Evolutionary conservation across 2,888 invertebrate species (phyloP), one percentile per base, ranked within the genome.

Genomic region (Invenusta paracnida): DNA sequence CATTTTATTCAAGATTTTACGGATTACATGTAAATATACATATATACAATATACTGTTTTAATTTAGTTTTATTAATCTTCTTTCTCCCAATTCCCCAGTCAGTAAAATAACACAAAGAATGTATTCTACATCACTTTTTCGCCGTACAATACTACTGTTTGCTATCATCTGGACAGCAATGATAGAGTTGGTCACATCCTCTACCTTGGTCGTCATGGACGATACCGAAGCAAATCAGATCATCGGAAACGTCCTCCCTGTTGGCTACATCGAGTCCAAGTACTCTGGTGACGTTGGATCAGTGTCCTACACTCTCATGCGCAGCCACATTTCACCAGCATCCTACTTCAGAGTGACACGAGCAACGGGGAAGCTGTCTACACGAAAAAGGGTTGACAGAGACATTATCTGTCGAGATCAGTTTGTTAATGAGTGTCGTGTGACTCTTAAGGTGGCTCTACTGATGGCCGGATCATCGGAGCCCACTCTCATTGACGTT

Each of bases 351-450:
- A 82, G 29, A 23, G 29, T 82, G 2, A 1, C 29, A 25, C 81
- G 79, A 85, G 11, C 79, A 1, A 85, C 67, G 1, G 85, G 85
- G 17, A 79, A 85, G 48, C 81, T 85, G 1, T 81, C 73, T 27
- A 81, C 25, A n/a, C 25, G 73, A n/a, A 25, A 29, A 27, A 30
- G 23, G 11, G 67, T 85, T 0, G 85, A 85, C 25, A 81, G 85
- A 13, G 85, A 85, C 29, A 0, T 25, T 30, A 23, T 85, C 25
- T 85, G 85, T 81, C 30, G 29, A 1, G 48, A 85, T n/a, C 27
- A 13, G 0, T 30, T 79, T 13, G 1, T 11, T 1, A 27, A 81
- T 48, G 79, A 73, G 0, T 85, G 85, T 29, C 79, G 48, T 1
- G n/a, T 85, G 17, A 29, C 1, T 1, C 79, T 85, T 23, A 29